These are phyloP conservation scores for Chascanopsetta lugubris DNA, from an alignment of 2,113 vertebrate genomes.

Conservation along the genomic window DNA sequence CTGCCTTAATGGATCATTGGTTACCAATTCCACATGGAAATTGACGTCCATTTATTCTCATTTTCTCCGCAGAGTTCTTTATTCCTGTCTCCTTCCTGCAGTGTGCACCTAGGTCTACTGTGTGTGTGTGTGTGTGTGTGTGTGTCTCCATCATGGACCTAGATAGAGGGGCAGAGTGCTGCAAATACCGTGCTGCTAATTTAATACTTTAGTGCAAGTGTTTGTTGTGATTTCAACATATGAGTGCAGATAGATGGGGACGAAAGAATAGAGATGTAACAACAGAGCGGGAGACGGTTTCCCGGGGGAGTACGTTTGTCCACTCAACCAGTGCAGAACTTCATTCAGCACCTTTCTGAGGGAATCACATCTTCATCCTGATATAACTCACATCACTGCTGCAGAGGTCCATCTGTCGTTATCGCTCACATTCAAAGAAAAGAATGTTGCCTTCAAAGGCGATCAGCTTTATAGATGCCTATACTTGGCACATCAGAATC, in stretches of 20 bases:
- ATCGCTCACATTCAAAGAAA: neutral
- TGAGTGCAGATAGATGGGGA: constrained; percentile 16
- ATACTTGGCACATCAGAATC: neutral
- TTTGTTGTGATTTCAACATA: constrained; percentile 19
- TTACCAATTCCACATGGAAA: constrained; percentile 82
- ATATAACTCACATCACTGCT: constrained; percentile 29
- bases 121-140: constrained; percentile 31
- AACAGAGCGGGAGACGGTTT: constrained; percentile 43
- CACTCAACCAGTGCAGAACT: constrained; percentile 67
- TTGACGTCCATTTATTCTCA: constrained; percentile 81
- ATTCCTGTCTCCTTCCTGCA: constrained; percentile 36
- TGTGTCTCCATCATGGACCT: constrained; percentile 26
- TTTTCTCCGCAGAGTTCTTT: constrained; percentile 72
- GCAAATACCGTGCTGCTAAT: constrained; percentile 8
- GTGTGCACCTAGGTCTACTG: too few species aligned
- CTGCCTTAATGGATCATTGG: constrained; percentile 82
- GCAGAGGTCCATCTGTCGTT: constrained; percentile 12
- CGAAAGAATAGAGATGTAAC: constrained; percentile 55
- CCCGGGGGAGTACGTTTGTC: constrained; percentile 67
- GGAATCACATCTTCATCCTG: constrained; percentile 59
- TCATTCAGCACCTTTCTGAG: constrained; percentile 65
- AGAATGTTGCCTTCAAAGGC: neutral
- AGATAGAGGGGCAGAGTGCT: neutral
- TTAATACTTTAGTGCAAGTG: neutral
- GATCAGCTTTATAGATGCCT: neutral